phyloP scores from a whole-genome alignment of 2,888 invertebrate species.

The Melanostoma scalare region DNA sequence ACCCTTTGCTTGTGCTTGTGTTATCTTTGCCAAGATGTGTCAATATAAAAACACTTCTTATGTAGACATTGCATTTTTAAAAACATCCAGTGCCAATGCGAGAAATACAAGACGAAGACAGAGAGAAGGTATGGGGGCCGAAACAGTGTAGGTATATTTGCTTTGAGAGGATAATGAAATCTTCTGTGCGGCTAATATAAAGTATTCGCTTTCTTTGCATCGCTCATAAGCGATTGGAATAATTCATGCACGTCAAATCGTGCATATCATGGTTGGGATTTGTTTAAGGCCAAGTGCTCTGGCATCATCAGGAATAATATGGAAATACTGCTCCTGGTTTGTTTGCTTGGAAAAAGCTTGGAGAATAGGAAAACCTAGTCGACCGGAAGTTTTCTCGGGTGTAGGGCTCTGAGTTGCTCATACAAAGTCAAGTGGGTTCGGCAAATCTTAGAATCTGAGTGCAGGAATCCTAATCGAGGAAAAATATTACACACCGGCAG shows the following conservation, averaged over 20 bases:
- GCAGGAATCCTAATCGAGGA: conserved; percentile 65
- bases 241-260: conserved; percentile 63
- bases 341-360: conserved; percentile 55
- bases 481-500: conserved; percentile 53
- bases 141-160: conserved; percentile 33
- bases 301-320: conserved; percentile 65
- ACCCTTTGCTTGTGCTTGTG: conserved; percentile 32
- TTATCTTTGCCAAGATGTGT: conserved; percentile 59
- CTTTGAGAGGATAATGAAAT: conserved; percentile 71
- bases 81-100: not conserved
- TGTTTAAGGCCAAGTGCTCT: conserved; percentile 14
- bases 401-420: conserved; percentile 24
- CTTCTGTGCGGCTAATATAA: conserved; percentile 67
- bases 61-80: conserved; percentile 62
- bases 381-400: conserved; percentile 58
- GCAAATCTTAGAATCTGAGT: conserved; percentile 45
- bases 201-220: conserved; percentile 53
- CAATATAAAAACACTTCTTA: conserved; percentile 66
- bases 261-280: conserved; percentile 24
- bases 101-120: conserved; percentile 18
- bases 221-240: conserved; percentile 61
- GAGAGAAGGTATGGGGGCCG: too few species aligned
- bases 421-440: conserved; percentile 34
- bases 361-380: conserved; percentile 64
- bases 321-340: conserved; percentile 54